These are phyloP conservation scores for Tragelaphus strepsiceros DNA, from an alignment of 2,113 vertebrate genomes.

Conservation along the genomic window DNA sequence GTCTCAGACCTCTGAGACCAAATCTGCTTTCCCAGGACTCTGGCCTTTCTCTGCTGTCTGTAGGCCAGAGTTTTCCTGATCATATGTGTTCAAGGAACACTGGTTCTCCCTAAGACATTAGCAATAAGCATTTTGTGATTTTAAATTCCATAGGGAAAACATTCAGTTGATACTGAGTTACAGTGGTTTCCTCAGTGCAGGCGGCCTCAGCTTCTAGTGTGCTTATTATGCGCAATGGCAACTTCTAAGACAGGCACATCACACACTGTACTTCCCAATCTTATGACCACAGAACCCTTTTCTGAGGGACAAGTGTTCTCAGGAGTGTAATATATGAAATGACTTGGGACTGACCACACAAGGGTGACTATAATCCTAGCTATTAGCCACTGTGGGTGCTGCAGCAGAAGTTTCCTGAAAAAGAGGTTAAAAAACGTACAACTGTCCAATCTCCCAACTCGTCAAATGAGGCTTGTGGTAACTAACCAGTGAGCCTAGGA, in stretches of 20 bases:
- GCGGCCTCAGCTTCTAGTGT: background rate
- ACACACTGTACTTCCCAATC: background rate
- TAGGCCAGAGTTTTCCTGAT: background rate
- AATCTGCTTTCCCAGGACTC: background rate
- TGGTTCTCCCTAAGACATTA: background rate
- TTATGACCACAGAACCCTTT: background rate
- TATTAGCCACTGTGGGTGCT: background rate
- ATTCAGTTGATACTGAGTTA: background rate
- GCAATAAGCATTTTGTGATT: background rate
- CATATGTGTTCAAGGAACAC: background rate
- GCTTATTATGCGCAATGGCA: background rate
- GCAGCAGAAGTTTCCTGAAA: background rate
- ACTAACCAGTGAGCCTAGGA: background rate
- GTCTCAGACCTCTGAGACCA: background rate
- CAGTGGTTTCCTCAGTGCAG: background rate
- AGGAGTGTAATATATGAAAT: background rate
- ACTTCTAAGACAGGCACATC: background rate
- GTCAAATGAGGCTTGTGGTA: background rate
- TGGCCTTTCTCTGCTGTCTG: background rate
- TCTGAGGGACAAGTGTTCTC: background rate
- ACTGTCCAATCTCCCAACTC: background rate
- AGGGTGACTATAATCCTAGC: background rate
- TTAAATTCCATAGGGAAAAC: background rate
- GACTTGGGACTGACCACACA: background rate
- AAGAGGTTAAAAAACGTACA: background rate